phyloP scores from a whole-genome alignment of 2,888 invertebrate genomes.

The Agrochola circellaris region DNA sequence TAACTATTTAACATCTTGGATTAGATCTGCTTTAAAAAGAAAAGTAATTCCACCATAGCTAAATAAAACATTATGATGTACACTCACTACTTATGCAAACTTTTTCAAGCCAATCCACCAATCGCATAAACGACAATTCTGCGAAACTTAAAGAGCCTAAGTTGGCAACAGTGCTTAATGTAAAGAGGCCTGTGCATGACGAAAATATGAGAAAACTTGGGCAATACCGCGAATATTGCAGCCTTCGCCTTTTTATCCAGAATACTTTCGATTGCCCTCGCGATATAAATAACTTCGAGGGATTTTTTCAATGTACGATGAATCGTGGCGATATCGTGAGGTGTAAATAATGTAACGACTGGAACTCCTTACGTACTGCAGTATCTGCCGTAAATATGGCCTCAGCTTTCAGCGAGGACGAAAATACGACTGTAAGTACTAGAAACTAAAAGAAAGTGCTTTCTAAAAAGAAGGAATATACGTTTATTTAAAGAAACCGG shows the following conservation, averaged over 20 bases:
- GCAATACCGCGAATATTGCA: conserved; percentile 75
- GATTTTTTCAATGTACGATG: conserved; percentile 35
- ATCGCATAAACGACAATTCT: conserved; percentile 45
- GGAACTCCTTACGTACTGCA: neutral
- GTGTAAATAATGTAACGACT: neutral
- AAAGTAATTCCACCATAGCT: neutral
- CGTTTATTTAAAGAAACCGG: neutral
- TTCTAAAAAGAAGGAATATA: neutral
- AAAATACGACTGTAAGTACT: neutral
- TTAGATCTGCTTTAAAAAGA: neutral
- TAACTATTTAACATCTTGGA: neutral
- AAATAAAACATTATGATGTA: no score
- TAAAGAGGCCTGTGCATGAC: conserved; percentile 69
- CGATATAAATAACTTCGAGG: conserved; percentile 65
- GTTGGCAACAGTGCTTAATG: conserved; percentile 63
- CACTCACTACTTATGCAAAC: neutral
- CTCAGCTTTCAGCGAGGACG: neutral
- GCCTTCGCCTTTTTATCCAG: conserved; percentile 68
- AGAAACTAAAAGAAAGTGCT: neutral
- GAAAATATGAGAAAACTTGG: conserved; percentile 81
- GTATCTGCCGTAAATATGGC: neutral
- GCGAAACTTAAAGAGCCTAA: conserved; percentile 43
- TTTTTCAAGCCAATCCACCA: conserved; percentile 36
- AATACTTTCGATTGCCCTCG: conserved; percentile 73
- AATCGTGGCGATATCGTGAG: conserved; percentile 10